These are phyloP conservation scores for Mesorhabditis belari DNA, from an alignment of 2,888 invertebrate genomes.

Conservation along the genomic window DNA sequence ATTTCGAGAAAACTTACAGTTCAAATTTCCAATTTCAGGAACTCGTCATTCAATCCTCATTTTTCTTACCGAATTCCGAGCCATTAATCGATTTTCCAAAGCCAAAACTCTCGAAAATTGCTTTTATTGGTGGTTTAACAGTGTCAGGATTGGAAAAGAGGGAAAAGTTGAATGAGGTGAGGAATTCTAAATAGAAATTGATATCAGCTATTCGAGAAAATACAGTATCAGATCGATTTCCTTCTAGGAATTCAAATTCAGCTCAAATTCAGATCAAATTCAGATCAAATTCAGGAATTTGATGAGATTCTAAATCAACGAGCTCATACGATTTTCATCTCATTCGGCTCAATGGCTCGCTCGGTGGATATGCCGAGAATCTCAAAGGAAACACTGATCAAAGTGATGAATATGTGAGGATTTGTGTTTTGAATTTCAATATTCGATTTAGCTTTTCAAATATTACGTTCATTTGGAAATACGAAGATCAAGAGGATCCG, in stretches of 20 bases:
- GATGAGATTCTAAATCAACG: not conserved
- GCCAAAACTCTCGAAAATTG: not conserved
- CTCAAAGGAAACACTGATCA: not conserved
- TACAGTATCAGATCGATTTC: no score
- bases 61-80: not conserved
- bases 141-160: not conserved
- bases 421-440: no score
- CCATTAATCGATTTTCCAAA: not conserved
- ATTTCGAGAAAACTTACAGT: no score
- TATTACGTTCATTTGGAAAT: constrained; percentile 21
- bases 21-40: no score
- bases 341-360: not conserved
- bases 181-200: no score
- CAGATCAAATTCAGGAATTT: no score
- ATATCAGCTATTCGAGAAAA: no score
- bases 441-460: constrained; percentile 9
- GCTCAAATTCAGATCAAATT: no score
- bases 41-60: no score
- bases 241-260: no score
- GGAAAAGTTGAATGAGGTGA: not conserved
- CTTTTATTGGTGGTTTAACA: not conserved
- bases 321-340: not conserved
- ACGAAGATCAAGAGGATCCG: constrained; percentile 5
- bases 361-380: not conserved
- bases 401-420: not conserved